phyloP scores from a whole-genome alignment of 1,140 invertebrate species.

The Leguminivora glycinivorella region DNA sequence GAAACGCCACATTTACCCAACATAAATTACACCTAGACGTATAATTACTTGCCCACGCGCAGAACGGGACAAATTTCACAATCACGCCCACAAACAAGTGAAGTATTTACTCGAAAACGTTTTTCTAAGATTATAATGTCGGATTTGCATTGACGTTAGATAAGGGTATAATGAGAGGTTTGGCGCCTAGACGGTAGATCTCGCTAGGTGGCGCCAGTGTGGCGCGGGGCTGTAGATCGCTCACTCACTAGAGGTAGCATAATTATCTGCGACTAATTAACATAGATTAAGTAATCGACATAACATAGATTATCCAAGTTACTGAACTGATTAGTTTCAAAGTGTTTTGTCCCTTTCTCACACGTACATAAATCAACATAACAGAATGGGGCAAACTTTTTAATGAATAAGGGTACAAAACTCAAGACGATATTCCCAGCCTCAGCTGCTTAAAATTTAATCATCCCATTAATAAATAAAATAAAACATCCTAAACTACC shows the following conservation, averaged over 20 bases:
- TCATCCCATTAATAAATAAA: too few relatives aligned
- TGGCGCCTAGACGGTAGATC: slow-evolving; percentile 68
- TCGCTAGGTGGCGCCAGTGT: slow-evolving; percentile 67
- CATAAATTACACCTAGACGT: slow-evolving; percentile 61
- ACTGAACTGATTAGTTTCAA: too few relatives aligned
- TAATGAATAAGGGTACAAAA: too few relatives aligned
- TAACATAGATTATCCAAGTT: too few relatives aligned
- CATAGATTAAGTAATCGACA: too few relatives aligned
- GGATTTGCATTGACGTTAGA: slow-evolving; percentile 68
- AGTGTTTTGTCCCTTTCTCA: too few relatives aligned
- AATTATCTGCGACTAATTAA: neutral
- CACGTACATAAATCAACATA: too few relatives aligned
- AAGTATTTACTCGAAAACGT: slow-evolving; percentile 50
- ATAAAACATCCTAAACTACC: too few relatives aligned
- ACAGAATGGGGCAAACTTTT: too few relatives aligned
- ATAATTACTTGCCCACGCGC: slow-evolving; percentile 70
- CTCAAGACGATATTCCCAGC: too few relatives aligned
- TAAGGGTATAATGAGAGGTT: slow-evolving; percentile 61
- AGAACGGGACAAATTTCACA: slow-evolving; percentile 61
- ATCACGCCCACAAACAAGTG: slow-evolving; percentile 57
- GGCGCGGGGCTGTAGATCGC: slow-evolving; percentile 54
- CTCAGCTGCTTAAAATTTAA: too few relatives aligned
- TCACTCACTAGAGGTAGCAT: slow-evolving; percentile 42
- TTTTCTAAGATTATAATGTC: slow-evolving; percentile 66
- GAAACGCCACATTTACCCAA: slow-evolving; percentile 52